Base-by-base conservation (phyloP, 2,888 invertebrate genomes). In the Caenorhabditis angaria region DNA sequence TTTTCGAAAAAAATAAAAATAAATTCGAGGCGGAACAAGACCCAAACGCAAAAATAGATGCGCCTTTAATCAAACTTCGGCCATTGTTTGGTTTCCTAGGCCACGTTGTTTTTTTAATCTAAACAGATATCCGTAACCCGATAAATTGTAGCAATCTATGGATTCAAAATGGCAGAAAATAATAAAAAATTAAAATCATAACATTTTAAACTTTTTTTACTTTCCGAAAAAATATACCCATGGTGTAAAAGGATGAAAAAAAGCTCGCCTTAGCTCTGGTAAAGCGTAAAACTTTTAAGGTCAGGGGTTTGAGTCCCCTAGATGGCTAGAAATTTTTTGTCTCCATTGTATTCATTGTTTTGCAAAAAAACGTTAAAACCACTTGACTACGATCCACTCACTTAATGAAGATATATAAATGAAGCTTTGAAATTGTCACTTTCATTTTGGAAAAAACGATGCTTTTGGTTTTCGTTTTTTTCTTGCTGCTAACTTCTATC, bases 281-380 rank as follows among this genome's bases (percentile, higher is more conserved):
- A n/a, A n/a, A n/a, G n/a, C n/a, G n/a, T n/a, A n/a, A n/a, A n/a
- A n/a, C n/a, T 75, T 65, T 75, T 60, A 77, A 74, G 63, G 74
- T 66, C 70, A 71, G 60, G 74, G 70, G 70, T 62, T 74, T 70
- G 73, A 73, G 70, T 61, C 75, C 75, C 75, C 54, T 65, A 66
- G 58, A 67, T 58, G 70, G 70, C 74, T 69, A 20, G n/a, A 27
- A 22, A 51, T 64, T 62, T 63, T 63, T 56, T 14, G 41, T 12
- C 18, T 41, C 18, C 25, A 25, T 35, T 35, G 35, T 41, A 55
- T 53, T 25, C 35, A 27, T 18, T 51, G 54, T n/a, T n/a, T n/a
- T n/a, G n/a, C n/a, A n/a, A n/a, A 41, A 41, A 10, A 41, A 41
- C 18, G 18, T 41, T 12, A 41, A 14, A 41, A 41, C 41, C 41